Conservation (phyloP, 2,888 invertebrate genomes). For the Eupithecia tripunctaria region DNA sequence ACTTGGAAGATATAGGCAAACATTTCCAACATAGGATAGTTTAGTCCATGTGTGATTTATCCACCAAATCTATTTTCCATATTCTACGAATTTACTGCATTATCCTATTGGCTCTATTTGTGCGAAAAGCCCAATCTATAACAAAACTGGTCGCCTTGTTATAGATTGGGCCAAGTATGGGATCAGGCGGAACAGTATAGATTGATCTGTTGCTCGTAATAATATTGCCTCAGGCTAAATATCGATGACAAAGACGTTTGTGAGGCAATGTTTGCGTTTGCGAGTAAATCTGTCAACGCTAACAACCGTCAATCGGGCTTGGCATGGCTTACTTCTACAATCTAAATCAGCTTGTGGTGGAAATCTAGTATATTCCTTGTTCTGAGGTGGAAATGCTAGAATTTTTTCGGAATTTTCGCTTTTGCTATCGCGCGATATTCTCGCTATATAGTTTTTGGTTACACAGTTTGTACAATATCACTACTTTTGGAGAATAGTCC, state of each 20-base stretch:
- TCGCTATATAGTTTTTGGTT: too few relatives aligned
- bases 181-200: neutral
- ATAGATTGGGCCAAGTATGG: neutral
- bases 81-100: neutral
- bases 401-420: neutral
- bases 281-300: conserved; percentile 56
- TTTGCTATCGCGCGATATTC: too few relatives aligned
- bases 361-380: neutral
- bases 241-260: conserved; percentile 38
- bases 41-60: neutral
- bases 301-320: conserved; percentile 35
- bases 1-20: neutral
- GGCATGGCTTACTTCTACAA: conserved; percentile 2
- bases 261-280: conserved; percentile 55
- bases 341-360: neutral
- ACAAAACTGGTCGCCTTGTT: too few relatives aligned
- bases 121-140: neutral
- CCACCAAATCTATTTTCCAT: neutral
- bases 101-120: neutral
- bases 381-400: neutral
- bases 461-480: neutral
- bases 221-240: conserved; percentile 10
- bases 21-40: neutral
- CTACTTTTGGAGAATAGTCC: neutral
- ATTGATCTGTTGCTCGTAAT: conserved; percentile 11